Percentiles rank a stretch among this genome's conserved stretches.
These are phyloP conservation scores for Parnassius apollo DNA, from an alignment of 2,888 invertebrate genomes.

Conservation along the genomic window DNA sequence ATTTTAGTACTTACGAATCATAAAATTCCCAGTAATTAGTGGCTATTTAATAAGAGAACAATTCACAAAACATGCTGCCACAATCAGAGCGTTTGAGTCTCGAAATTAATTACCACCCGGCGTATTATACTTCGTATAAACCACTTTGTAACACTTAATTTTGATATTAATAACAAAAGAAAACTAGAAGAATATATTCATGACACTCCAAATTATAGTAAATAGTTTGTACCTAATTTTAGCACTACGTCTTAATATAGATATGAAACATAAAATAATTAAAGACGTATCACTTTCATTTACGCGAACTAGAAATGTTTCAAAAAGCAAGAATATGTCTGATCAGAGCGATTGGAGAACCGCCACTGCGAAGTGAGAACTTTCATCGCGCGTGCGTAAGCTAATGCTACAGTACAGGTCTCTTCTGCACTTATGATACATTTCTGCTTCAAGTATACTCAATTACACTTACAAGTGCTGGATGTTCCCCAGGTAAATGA, in stretches of 20 bases:
- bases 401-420: constrained; percentile 55
- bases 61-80: constrained; percentile 12
- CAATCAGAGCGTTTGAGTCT: constrained; percentile 32
- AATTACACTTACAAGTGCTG: constrained; percentile 63
- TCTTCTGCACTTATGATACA: constrained; percentile 72
- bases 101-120: constrained; percentile 35
- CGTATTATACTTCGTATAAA: constrained; percentile 35
- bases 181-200: constrained; percentile 26
- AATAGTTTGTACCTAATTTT: not conserved
- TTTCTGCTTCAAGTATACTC: constrained; percentile 77
- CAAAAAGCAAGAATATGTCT: constrained; percentile 10
- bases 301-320: constrained; percentile 12
- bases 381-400: constrained; percentile 71
- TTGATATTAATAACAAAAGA: constrained; percentile 19
- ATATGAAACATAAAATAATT: not conserved
- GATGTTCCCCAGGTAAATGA: constrained; percentile 37
- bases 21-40: too few species aligned
- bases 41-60: not conserved
- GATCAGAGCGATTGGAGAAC: constrained; percentile 52
- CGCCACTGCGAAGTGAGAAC: constrained; percentile 64
- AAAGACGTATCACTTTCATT: constrained; percentile 14
- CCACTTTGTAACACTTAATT: constrained; percentile 44
- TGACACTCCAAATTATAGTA: not conserved
- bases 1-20: too few species aligned
- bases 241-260: too few species aligned